Conservation (phyloP, 2,888 invertebrate species). For the Cetonia aurata region DNA sequence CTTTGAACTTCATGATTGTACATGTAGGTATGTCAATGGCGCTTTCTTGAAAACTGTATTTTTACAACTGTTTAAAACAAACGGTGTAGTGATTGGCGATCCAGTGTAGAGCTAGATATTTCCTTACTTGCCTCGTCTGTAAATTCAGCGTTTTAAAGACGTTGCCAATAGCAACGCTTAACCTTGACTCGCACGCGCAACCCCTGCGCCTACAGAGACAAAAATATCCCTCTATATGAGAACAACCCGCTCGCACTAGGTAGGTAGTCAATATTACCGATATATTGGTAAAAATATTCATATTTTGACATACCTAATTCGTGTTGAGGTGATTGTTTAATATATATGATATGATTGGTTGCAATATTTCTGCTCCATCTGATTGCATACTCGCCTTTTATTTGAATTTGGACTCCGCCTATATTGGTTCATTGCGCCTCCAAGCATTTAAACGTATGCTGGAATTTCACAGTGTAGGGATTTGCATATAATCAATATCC, state of each 20-base stretch:
- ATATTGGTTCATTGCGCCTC: conserved; percentile 11
- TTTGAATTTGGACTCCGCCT: conserved; percentile 8
- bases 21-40: too few species aligned
- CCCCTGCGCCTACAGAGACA: conserved; percentile 25
- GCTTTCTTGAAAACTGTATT: too few species aligned
- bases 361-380: not conserved
- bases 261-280: not conserved
- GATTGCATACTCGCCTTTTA: not conserved
- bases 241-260: conserved; percentile 10
- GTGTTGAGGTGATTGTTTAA: too few species aligned
- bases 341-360: too few species aligned
- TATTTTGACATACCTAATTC: too few species aligned
- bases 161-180: conserved; percentile 36
- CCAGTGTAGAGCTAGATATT: not conserved
- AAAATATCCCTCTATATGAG: conserved; percentile 24
- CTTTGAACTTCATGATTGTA: not conserved
- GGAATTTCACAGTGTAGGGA: conserved; percentile 31
- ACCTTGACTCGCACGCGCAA: conserved; percentile 37
- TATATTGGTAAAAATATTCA: too few species aligned
- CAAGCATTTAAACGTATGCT: conserved; percentile 24
- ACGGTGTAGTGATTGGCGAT: too few species aligned
- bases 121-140: conserved; percentile 2
- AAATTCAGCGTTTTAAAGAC: conserved; percentile 9
- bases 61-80: too few species aligned
- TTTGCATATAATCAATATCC: conserved; percentile 40